Base-by-base conservation (phyloP, 2,113 vertebrate species). In the Sorex araneus region DNA sequence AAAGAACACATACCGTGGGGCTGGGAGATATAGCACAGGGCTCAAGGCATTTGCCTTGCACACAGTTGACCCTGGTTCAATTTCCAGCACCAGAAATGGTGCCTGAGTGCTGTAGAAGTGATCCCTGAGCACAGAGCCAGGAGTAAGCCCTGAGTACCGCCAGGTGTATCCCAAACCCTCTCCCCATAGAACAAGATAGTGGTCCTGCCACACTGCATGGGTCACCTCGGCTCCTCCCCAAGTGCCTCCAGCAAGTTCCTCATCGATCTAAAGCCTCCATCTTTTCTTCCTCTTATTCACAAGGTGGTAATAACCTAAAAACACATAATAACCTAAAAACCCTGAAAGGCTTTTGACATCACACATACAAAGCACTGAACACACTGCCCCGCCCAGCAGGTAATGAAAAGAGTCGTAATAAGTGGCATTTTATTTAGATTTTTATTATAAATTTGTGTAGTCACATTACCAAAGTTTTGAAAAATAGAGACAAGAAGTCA, bases 371-470 rank as follows among this genome's bases (percentile, higher is more conserved):
- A 86, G n/a, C 60, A 50, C 60, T 84, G 81, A 77, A 27, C 78
- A 66, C 47, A 70, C 16, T 83, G 67, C 63, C 21, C 15, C 18
- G 60, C 6, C 0, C 28, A 90, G 27, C 28, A 90, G 27, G 43
- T 54, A 60, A 57, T 92, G 23, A 87, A 34, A 34, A 40, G n/a
- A 84, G 60, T 32, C 21, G 54, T 36, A 66, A 43, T 21, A 90
- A 86, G 45, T 93, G 74, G 87, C 64, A 9, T 60, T 83, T 84
- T 50, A 70, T n/a, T 94, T 66, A 70, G 36, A 57, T 77, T 90
- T 94, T 85, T 85, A 75, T 50, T 70, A 18, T 67, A 83, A 47
- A 45, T 89, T 77, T 84, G 86, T 89, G 71, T 76, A 87, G 82
- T 21, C 50, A 36, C 4, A 71, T 40, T 78, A 89, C 54, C 30